Conservation (phyloP, 35 echinoderm and acorn worm species). For the Heliocidaris erythrogramma region DNA sequence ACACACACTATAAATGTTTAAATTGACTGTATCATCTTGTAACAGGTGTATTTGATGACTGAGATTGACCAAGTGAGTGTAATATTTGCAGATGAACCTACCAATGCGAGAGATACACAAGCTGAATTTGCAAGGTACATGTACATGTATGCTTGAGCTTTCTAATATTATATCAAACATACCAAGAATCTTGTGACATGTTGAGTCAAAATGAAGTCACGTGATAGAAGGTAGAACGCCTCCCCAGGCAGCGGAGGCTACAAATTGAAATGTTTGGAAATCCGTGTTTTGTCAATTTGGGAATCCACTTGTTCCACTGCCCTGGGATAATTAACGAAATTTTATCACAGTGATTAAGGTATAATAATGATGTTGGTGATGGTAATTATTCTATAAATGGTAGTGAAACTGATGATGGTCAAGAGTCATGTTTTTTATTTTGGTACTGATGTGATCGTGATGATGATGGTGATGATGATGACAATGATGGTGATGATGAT, state of each 20-base stretch:
- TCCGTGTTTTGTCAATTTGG: too few relatives aligned
- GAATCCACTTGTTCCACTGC: too few relatives aligned
- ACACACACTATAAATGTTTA: neutral
- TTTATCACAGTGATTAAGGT: too few relatives aligned
- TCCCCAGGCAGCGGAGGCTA: too few relatives aligned
- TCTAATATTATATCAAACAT: too few relatives aligned
- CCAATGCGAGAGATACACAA: neutral
- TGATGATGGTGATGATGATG: neutral
- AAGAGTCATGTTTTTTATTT: neutral
- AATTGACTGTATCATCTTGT: too few relatives aligned
- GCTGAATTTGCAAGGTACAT: neutral
- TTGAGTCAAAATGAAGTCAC: too few relatives aligned
- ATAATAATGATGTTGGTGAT: neutral
- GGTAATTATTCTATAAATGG: neutral
- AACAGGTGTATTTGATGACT: conserved; percentile 9
- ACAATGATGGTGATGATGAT: neutral
- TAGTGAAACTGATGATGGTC: neutral
- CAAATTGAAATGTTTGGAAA: too few relatives aligned
- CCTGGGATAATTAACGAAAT: too few relatives aligned
- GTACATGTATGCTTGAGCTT: too few relatives aligned
- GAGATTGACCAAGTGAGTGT: conserved; percentile 24
- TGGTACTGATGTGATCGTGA: neutral
- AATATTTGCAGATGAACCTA: neutral
- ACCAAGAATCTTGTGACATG: too few relatives aligned
- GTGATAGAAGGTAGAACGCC: too few relatives aligned